Evolutionary conservation across 2,888 invertebrate species (phyloP), one percentile per base, ranked within the genome.

Genomic region (Eudasyphora cyanicolor): DNA sequence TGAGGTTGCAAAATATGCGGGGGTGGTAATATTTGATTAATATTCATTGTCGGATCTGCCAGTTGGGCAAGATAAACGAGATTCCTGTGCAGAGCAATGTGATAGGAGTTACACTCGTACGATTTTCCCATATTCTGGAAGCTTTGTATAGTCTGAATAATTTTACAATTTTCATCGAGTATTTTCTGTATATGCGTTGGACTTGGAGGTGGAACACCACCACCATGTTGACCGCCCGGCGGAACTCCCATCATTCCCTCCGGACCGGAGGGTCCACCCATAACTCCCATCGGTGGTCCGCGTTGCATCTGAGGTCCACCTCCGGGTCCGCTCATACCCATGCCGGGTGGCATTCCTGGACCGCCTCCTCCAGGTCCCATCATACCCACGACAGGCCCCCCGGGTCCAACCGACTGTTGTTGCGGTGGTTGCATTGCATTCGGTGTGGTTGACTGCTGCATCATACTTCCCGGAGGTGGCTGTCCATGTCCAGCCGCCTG

Each of bases 131-230:
- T 98, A 86, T 95, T 96, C 93, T 99, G 99, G 93, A 96, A 98
- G 88, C 99, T 99, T 92, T 98, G 97, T 90, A 99, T 98, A 8
- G 98, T 97, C 93, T 98, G 98, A 89, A 99, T 99, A 60, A 99
- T 94, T 91, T 98, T 98, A 88, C 97, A 97, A 92, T 99, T 99
- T 93, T 99, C 99, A 93, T 99, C 99, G 82, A 99, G 94, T 95
- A 99, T 96, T 94, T 98, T 97, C 92, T 98, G 97, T 88, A 98
- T 96, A 92, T 97, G 97, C 69, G 95, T 95, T 82, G 96, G 95
- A 91, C 94, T 97, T 54, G 96, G 95, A 71, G 97, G 96, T 82
- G 94, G 95, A 79, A 94, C 94, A 62, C 88, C 87, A 24, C 88
- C 93, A 49, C 94, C 94, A 85, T 94, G 93, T 82, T 88, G 87